Evolutionary conservation across 1,140 invertebrate genomes (phyloP).

Genomic region (Atta colombica): DNA sequence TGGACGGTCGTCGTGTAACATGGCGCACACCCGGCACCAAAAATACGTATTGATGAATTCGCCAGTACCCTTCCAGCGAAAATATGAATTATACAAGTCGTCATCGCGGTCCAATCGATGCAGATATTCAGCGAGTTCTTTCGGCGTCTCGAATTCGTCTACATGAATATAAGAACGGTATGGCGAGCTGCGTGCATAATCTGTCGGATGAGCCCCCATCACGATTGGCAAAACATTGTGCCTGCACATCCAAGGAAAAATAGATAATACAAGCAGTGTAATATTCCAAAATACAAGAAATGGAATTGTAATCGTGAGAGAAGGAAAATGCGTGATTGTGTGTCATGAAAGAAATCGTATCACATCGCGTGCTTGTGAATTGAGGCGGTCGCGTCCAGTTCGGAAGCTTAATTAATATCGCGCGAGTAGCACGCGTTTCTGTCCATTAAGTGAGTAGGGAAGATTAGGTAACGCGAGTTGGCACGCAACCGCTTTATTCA

Average conservation of each 20-base stretch:
- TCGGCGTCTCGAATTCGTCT: constrained; percentile 96
- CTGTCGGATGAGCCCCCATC: constrained; percentile 96
- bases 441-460: background rate
- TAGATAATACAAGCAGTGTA: background rate
- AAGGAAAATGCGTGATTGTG: background rate
- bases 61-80: constrained; percentile 95
- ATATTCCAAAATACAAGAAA: constrained; percentile 4
- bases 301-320: background rate
- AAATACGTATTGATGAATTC: constrained; percentile 98
- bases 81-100: constrained; percentile 96
- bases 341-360: background rate
- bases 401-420: constrained; percentile 23
- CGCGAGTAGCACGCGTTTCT: background rate
- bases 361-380: background rate
- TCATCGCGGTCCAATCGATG: constrained; percentile 94
- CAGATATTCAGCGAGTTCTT: constrained; percentile 95
- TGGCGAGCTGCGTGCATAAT: constrained; percentile 95
- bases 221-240: constrained; percentile 96
- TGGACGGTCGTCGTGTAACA: constrained; percentile 92
- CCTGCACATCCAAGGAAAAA: constrained; percentile 86
- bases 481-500: constrained; percentile 38
- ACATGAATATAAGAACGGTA: constrained; percentile 97
- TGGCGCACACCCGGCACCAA: constrained; percentile 97
- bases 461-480: constrained; percentile 49
- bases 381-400: too few species aligned